Percentiles rank a stretch among this genome's conserved stretches.
Conservation (phyloP, 2,113 vertebrate genomes). For the Grallaria varia region DNA sequence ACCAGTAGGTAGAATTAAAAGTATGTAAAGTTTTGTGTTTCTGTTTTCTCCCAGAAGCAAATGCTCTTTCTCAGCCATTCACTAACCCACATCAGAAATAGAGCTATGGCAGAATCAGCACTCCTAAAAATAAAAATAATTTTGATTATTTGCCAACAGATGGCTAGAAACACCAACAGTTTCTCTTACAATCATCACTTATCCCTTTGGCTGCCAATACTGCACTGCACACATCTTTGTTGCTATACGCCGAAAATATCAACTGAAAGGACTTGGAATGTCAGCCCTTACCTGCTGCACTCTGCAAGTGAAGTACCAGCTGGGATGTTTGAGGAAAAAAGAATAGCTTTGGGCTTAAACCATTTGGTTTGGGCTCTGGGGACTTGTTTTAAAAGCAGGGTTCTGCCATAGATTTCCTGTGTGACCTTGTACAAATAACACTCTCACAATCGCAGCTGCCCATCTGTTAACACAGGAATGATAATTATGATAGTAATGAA, state of each 20-base stretch:
- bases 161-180: constrained; percentile 41
- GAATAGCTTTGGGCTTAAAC: neutral
- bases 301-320: neutral
- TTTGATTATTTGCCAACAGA: constrained; percentile 62
- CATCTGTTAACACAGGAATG: constrained; percentile 27
- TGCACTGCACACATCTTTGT: neutral
- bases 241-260: constrained; percentile 11
- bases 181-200: constrained; percentile 39
- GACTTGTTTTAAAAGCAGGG: neutral
- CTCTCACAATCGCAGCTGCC: neutral
- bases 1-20: neutral
- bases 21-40: neutral
- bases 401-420: constrained; percentile 13
- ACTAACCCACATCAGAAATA: neutral
- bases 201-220: constrained; percentile 45
- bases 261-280: constrained; percentile 26
- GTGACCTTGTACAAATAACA: constrained; percentile 6
- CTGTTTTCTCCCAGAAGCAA: neutral
- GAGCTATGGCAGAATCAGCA: neutral
- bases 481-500: neutral
- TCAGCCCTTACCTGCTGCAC: constrained; percentile 35
- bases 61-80: neutral
- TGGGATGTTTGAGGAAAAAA: neutral
- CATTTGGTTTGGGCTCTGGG: neutral
- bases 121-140: constrained; percentile 42